These are phyloP conservation scores for Thumatha senex DNA, from an alignment of 2,888 invertebrate genomes.

Conservation along the genomic window DNA sequence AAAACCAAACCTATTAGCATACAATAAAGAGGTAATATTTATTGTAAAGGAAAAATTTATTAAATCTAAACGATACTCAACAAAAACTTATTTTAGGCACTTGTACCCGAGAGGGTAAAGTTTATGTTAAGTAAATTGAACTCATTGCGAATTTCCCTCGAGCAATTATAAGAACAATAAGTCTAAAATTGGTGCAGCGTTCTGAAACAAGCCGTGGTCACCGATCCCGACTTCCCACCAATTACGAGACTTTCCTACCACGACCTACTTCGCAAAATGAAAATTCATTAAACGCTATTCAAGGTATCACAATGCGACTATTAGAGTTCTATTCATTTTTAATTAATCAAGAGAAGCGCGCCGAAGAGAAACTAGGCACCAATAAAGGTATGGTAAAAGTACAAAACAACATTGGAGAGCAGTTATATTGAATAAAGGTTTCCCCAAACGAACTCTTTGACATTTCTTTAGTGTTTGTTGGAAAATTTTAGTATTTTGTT, in stretches of 20 bases:
- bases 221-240: conserved; percentile 70
- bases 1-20: too few species aligned
- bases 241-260: conserved; percentile 65
- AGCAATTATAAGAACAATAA: conserved; percentile 81
- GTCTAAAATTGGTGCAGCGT: conserved; percentile 74
- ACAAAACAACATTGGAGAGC: conserved; percentile 31
- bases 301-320: conserved; percentile 76
- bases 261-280: conserved; percentile 73
- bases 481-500: too few species aligned
- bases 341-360: conserved; percentile 55
- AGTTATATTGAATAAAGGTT: conserved; percentile 43
- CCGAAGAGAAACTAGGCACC: conserved; percentile 25
- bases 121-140: conserved; percentile 53
- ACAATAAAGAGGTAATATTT: too few species aligned
- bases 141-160: conserved; percentile 59
- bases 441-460: conserved; percentile 68
- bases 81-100: too few species aligned
- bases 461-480: conserved; percentile 62
- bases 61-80: too few species aligned
- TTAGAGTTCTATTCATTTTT: conserved; percentile 70
- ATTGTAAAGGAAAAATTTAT: too few species aligned
- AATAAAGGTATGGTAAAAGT: conserved; percentile 29
- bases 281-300: conserved; percentile 80
- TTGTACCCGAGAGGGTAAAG: conserved; percentile 48
- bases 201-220: conserved; percentile 64